Percentiles rank a stretch among this genome's conserved stretches.
These are phyloP conservation scores for Cataglyphis cursor DNA, from an alignment of 2,888 invertebrate species.

Conservation along the genomic window DNA sequence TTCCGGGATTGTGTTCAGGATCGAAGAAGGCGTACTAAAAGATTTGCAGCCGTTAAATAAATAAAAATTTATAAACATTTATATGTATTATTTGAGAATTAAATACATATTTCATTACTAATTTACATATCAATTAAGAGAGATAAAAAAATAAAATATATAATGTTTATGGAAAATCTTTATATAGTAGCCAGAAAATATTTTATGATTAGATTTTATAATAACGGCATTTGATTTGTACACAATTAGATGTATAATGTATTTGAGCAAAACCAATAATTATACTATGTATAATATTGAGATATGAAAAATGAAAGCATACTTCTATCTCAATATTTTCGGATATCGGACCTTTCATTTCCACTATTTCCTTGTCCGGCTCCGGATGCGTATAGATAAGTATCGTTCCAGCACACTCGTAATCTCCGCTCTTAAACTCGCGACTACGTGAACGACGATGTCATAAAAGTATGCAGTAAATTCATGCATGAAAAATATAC, in stretches of 20 bases:
- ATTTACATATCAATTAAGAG: background rate
- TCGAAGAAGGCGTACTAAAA: constrained; percentile 77
- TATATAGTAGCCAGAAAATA: background rate
- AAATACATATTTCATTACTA: background rate
- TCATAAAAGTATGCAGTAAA: constrained; percentile 15
- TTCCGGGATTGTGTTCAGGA: constrained; percentile 90
- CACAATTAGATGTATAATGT: background rate
- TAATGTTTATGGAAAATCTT: background rate
- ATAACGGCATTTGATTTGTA: constrained; percentile 5
- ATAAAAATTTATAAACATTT: background rate
- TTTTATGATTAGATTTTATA: constrained; percentile 18
- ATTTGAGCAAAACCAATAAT: constrained; percentile 18
- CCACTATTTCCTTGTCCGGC: constrained; percentile 93
- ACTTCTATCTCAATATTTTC: constrained; percentile 94
- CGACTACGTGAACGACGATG: constrained; percentile 87
- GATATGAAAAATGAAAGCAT: constrained; percentile 64
- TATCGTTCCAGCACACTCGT: constrained; percentile 93
- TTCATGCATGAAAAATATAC: background rate
- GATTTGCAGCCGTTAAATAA: background rate
- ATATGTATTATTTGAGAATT: background rate
- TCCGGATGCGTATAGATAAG: constrained; percentile 92
- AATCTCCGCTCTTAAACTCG: constrained; percentile 92
- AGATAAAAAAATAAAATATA: background rate
- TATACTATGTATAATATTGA: constrained; percentile 1
- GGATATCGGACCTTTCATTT: constrained; percentile 93